Evolutionary conservation across 2,113 vertebrate genomes (phyloP), one percentile per base, ranked within the genome.

Genomic region (Eptesicus fuscus): DNA sequence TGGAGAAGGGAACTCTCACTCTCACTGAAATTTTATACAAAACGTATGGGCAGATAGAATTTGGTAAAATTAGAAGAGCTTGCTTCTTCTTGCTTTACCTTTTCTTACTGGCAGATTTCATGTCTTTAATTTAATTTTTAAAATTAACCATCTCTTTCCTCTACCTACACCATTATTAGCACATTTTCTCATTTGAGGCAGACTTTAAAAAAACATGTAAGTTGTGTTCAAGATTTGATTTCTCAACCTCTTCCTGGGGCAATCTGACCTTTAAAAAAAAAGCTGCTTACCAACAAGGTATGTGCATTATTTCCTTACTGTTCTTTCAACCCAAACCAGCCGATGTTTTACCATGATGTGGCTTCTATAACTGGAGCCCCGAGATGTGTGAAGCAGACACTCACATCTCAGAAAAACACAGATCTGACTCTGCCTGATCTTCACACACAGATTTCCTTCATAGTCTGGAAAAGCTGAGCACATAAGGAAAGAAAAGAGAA

Each of bases 1-100:
- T 97, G 95, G 96, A 97, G 83, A 83, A 92, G 96, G 96, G 94
- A 98, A 97, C 88, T 97, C 97, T 97, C 95, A 63, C 93, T 96
- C 97, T 98, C 96, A 88, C 51, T 93, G 71, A 94, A 93, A 95
- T 88, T 71, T 93, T n/a, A 95, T 67, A 88, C 73, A 96, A 96
- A 97, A 98, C 94, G 91, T 73, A 71, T 30, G 95, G 97, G 95
- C 88, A 94, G 91, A 82, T 0, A 96, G 53, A 98, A 96, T 83
- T 95, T 2, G 70, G 82, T 96, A 96, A 83, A 0, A 79, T 77
- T 63, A 97, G 97, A 98, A 97, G 14, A 97, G 95, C 94, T 95
- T 90, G 95, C 51, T 47, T 93, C 95, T 95, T 97, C 94, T 93
- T 90, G 98, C 96, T 96, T 96, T 94, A 96, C 51, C 96, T 90